These are phyloP conservation scores for Zoanthus solanderi DNA, from an alignment of 92 coral and sea anemone genomes.

Conservation along the genomic window DNA sequence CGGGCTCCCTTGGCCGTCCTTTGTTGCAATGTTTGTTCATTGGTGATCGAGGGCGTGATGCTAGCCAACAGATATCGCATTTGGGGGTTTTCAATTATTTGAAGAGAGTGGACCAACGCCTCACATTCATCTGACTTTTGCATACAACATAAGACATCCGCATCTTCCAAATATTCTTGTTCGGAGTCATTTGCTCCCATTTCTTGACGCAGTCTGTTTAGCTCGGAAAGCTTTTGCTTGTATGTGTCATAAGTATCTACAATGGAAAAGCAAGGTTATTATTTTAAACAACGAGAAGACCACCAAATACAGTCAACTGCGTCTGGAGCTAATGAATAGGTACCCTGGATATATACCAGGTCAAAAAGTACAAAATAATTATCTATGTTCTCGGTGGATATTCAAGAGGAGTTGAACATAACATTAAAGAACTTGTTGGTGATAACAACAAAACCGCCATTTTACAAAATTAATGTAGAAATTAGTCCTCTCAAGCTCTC, in stretches of 20 bases:
- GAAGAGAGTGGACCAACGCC: constrained; percentile 85
- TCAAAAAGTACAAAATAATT: too few species aligned
- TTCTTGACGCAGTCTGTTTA: constrained; percentile 77
- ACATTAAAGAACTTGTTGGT: too few species aligned
- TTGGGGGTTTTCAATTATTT: constrained; percentile 94
- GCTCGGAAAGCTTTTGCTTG: constrained; percentile 77
- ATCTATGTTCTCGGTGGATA: too few species aligned
- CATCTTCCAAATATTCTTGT: constrained; percentile 82
- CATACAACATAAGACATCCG: constrained; percentile 85
- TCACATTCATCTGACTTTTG: constrained; percentile 88
- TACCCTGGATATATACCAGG: too few species aligned
- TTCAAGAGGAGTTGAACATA: too few species aligned
- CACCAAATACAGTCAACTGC: too few species aligned
- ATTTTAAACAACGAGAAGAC: too few species aligned
- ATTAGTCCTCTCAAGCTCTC: too few species aligned
- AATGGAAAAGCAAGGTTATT: too few species aligned
- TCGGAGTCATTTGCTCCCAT: constrained; percentile 92
- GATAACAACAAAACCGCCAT: too few species aligned
- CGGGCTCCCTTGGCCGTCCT: constrained; percentile 70
- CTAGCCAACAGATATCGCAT: constrained; percentile 83
- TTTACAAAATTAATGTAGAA: too few species aligned
- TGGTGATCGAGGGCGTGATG: constrained; percentile 61
- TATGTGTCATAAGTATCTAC: constrained; percentile 79
- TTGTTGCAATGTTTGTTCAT: not conserved
- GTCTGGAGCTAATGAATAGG: too few species aligned